These are phyloP conservation scores for Eubasilissa regina DNA, from an alignment of 1,140 invertebrate species.

Conservation along the genomic window DNA sequence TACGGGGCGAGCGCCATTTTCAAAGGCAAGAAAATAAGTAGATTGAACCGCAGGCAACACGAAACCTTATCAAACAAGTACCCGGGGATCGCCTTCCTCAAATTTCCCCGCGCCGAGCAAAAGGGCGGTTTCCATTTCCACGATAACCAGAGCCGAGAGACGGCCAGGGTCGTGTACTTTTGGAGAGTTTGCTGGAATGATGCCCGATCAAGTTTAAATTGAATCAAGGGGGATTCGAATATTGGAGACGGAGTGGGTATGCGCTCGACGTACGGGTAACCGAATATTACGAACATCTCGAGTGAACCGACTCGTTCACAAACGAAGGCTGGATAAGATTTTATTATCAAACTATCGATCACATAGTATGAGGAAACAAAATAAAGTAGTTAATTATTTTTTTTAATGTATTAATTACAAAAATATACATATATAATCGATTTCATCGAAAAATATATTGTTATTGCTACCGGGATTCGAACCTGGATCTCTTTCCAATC, in stretches of 20 bases:
- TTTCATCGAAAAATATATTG: too few species aligned
- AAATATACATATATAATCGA: too few species aligned
- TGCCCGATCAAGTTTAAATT: conserved; percentile 14
- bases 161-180: neutral
- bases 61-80: conserved; percentile 22
- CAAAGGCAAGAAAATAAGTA: conserved; percentile 17
- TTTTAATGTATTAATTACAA: too few species aligned
- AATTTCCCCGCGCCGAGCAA: conserved; percentile 20
- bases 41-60: conserved; percentile 25
- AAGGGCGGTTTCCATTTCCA: neutral
- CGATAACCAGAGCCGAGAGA: neutral
- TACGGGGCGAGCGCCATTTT: conserved; percentile 21
- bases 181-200: neutral
- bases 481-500: too few species aligned
- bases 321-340: neutral
- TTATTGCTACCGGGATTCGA: too few species aligned
- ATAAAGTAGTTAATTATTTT: too few species aligned
- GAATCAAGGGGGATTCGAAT: conserved; percentile 6
- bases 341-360: too few species aligned
- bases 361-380: too few species aligned
- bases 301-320: conserved; percentile 14
- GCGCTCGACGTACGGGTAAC: conserved; percentile 6
- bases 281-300: conserved; percentile 26
- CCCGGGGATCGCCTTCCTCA: conserved; percentile 6
- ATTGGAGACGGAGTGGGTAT: neutral